phyloP scores from a whole-genome alignment of 2,113 vertebrate species.

The Chaetops frenatus region DNA sequence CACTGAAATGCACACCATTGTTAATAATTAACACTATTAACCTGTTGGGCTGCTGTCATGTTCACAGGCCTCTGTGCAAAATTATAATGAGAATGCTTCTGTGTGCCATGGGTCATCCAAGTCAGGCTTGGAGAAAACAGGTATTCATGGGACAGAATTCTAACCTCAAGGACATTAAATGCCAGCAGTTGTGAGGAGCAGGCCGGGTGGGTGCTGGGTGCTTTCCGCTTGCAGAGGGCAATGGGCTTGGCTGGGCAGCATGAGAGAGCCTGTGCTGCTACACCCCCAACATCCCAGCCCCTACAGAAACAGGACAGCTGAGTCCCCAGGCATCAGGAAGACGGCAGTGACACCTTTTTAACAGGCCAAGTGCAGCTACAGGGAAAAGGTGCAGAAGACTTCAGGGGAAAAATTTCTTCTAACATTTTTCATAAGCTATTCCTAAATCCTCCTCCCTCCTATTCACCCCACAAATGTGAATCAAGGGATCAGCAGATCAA shows the following conservation, averaged over 20 bases:
- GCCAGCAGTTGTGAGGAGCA: neutral
- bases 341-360: neutral
- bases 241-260: neutral
- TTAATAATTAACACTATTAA: neutral
- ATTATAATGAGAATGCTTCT: neutral
- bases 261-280: neutral
- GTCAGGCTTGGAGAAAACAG: neutral
- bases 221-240: neutral
- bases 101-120: fast-evolving
- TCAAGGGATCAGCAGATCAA: slow-evolving; percentile 1
- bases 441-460: neutral
- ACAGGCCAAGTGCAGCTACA: neutral
- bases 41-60: neutral
- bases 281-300: neutral
- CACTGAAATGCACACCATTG: fast-evolving
- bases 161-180: neutral
- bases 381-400: neutral
- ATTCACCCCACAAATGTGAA: neutral
- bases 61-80: neutral
- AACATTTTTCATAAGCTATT: neutral
- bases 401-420: neutral
- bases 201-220: neutral
- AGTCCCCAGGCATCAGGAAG: neutral
- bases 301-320: neutral
- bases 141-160: neutral